These are phyloP conservation scores for Antechinus stuartii DNA, from an alignment of 2,113 vertebrate species.

Conservation along the genomic window DNA sequence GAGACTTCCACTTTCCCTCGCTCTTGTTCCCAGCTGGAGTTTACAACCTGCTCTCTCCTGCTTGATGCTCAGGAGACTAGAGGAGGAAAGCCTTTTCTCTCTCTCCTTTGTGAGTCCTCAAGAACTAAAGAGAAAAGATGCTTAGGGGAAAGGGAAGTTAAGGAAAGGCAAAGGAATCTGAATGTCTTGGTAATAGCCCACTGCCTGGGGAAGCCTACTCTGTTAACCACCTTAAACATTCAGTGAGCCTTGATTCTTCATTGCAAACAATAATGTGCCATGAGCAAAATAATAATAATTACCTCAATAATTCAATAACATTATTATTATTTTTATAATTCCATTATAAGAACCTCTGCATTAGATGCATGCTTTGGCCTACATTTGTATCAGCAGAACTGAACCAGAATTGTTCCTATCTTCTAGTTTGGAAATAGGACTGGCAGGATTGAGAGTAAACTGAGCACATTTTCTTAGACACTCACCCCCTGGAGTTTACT, in stretches of 20 bases:
- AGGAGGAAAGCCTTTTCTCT: not conserved
- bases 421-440: not conserved
- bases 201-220: not conserved
- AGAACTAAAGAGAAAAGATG: not conserved
- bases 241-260: not conserved
- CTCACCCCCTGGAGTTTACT: constrained; percentile 30
- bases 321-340: too few relatives aligned
- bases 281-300: not conserved
- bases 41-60: not conserved
- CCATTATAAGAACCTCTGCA: not conserved
- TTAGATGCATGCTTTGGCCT: not conserved
- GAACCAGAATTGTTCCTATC: not conserved
- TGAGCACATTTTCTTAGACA: not conserved
- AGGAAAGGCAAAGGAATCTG: not conserved
- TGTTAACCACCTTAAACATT: not conserved
- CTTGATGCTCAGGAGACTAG: not conserved
- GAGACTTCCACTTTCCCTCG: not conserved
- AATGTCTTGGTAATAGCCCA: not conserved
- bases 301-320: too few relatives aligned
- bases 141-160: not conserved
- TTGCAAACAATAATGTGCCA: not conserved
- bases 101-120: not conserved
- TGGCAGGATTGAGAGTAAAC: not conserved
- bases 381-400: not conserved
- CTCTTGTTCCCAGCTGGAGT: not conserved